Evolutionary conservation across 1,140 invertebrate genomes (phyloP).

Genomic region (Kradibia gibbosae): DNA sequence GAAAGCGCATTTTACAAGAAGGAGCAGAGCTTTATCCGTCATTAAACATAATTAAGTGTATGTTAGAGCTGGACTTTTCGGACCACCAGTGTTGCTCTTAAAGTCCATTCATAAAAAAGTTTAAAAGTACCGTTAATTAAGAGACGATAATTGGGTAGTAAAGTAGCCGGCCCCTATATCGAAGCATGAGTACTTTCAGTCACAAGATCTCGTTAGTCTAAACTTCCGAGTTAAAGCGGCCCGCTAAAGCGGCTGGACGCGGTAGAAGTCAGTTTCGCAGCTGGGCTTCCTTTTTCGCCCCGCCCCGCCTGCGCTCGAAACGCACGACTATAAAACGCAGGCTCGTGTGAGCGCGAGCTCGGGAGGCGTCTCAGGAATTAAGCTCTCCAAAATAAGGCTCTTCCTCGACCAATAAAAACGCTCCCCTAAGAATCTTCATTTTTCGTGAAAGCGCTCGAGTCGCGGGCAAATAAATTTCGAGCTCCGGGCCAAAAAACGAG

Average conservation of each 20-base stretch:
- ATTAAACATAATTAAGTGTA: constrained; percentile 25
- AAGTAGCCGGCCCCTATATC: constrained; percentile 32
- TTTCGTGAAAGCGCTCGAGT: background rate
- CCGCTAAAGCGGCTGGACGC: background rate
- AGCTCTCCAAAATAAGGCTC: background rate
- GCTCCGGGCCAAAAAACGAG: background rate
- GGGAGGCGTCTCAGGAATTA: background rate
- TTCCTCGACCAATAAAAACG: background rate
- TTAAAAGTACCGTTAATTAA: constrained; percentile 41
- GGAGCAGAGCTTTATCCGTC: background rate
- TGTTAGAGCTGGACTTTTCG: background rate
- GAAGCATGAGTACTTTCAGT: constrained; percentile 4
- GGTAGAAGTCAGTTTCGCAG: background rate
- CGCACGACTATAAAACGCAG: constrained; percentile 13
- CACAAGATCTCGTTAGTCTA: constrained; percentile 34
- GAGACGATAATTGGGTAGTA: constrained; percentile 40
- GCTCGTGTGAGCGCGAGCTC: background rate
- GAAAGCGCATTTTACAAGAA: background rate
- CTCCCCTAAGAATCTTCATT: background rate
- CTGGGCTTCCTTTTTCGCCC: background rate
- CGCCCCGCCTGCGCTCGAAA: background rate
- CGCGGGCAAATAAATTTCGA: background rate
- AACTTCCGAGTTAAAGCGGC: constrained; percentile 4
- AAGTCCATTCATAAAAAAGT: constrained; percentile 22
- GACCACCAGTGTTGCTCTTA: background rate